A percentile compares a stretch with the other conserved stretches of the same genome.
Conservation (phyloP, 1,140 invertebrate genomes). For the Drosophila obscura region DNA sequence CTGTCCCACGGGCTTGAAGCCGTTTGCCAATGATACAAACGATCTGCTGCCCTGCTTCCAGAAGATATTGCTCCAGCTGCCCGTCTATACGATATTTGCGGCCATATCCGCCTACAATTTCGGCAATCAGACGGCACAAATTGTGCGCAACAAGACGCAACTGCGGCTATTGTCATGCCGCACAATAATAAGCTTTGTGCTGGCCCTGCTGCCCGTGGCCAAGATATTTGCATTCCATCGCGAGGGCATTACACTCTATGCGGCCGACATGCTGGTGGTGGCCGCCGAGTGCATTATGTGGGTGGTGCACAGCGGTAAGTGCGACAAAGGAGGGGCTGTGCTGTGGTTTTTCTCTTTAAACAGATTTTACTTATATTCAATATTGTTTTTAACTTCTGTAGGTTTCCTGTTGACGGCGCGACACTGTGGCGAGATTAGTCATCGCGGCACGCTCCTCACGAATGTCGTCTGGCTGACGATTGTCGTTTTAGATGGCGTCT, state of each 20-base stretch:
- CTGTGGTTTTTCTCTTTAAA: conserved; percentile 9
- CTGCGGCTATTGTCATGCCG: conserved; percentile 87
- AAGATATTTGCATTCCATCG: conserved; percentile 87
- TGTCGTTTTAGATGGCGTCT: conserved; percentile 87
- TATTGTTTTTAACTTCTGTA: conserved; percentile 7
- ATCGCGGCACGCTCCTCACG: conserved; percentile 89
- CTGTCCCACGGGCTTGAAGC: conserved; percentile 87
- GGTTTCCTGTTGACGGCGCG: conserved; percentile 89
- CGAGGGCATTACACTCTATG: conserved; percentile 84
- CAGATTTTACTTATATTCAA: neutral
- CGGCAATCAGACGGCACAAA: conserved; percentile 87
- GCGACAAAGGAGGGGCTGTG: neutral
- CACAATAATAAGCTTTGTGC: conserved; percentile 86
- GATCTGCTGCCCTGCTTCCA: conserved; percentile 93
- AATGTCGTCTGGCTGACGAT: conserved; percentile 87
- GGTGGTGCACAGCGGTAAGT: conserved; percentile 89
- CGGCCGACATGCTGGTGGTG: conserved; percentile 89
- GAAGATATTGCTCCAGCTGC: conserved; percentile 89
- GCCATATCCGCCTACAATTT: conserved; percentile 90
- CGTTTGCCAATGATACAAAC: conserved; percentile 87
- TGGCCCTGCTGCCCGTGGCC: conserved; percentile 88
- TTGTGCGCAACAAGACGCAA: conserved; percentile 86
- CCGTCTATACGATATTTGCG: conserved; percentile 88
- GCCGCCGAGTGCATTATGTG: conserved; percentile 89
- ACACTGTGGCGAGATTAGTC: conserved; percentile 86